phyloP scores from a whole-genome alignment of 2,888 invertebrate genomes.

The Icerya purchasi region DNA sequence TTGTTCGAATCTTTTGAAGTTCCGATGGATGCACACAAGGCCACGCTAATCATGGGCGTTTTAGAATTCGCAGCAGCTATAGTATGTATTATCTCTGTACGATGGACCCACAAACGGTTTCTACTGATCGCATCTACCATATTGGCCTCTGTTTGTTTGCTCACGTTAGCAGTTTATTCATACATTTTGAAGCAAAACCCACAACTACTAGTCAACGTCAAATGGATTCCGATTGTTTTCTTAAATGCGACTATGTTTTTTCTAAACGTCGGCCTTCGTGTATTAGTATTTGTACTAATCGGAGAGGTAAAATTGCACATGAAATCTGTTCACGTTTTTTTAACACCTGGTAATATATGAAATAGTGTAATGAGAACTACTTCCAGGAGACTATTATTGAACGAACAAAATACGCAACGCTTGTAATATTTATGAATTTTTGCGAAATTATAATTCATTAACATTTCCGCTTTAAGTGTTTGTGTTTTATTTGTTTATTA shows the following conservation, averaged over 20 bases:
- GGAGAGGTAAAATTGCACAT: conserved; percentile 38
- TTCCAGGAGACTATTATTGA: too few relatives aligned
- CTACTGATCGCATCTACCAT: conserved; percentile 42
- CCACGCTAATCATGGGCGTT: conserved; percentile 43
- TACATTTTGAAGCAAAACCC: conserved; percentile 17
- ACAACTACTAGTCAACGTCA: conserved; percentile 17
- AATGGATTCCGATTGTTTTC: conserved; percentile 45
- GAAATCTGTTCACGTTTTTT: too few relatives aligned
- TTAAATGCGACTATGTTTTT: conserved; percentile 44
- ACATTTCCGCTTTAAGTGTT: too few relatives aligned
- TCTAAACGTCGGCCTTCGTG: conserved; percentile 43
- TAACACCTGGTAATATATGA: too few relatives aligned
- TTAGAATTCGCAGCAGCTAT: conserved; percentile 45
- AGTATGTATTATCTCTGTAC: conserved; percentile 42
- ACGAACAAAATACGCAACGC: too few relatives aligned
- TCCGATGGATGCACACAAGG: conserved; percentile 52
- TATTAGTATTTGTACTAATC: conserved; percentile 58
- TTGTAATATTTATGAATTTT: too few relatives aligned
- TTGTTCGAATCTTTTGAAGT: conserved; percentile 48
- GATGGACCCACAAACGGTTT: conserved; percentile 48
- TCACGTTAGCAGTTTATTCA: conserved; percentile 36
- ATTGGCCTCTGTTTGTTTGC: conserved; percentile 42
- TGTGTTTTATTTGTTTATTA: too few relatives aligned
- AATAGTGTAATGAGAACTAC: too few relatives aligned
- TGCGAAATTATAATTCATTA: too few relatives aligned